A percentile compares a stretch with the other conserved stretches of the same genome.
Evolutionary conservation across 2,113 vertebrate genomes (phyloP).

Genomic region (Thermophis baileyi): DNA sequence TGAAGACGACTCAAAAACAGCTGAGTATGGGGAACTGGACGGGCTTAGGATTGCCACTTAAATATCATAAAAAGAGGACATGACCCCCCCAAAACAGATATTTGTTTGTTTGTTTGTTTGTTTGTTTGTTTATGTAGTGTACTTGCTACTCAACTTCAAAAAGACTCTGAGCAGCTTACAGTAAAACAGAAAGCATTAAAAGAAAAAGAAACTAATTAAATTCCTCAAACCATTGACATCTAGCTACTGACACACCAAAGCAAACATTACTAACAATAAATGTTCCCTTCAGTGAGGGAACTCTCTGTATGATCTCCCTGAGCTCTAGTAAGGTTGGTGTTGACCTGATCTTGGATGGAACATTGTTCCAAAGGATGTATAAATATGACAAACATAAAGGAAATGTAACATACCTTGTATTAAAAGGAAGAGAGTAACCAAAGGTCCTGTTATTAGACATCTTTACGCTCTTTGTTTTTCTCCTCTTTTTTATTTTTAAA

Average conservation of each 20-base stretch:
- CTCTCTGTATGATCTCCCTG: not conserved
- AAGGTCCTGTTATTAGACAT: not conserved
- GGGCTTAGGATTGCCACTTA: not conserved
- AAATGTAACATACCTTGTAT: not conserved
- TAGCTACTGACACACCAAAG: not conserved
- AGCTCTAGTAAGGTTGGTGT: not conserved
- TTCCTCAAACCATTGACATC: not conserved
- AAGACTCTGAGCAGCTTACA: not conserved
- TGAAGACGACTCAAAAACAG: conserved; percentile 76
- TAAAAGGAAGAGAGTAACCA: not conserved
- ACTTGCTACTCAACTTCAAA: not conserved
- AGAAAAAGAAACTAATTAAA: not conserved
- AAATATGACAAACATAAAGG: not conserved
- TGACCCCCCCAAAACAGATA: not conserved
- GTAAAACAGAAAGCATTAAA: not conserved
- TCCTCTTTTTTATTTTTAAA: not conserved
- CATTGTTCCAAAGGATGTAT: not conserved
- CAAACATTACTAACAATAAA: not conserved
- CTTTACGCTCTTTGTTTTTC: not conserved
- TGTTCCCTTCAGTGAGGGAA: not conserved
- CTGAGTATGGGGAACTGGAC: conserved; percentile 56
- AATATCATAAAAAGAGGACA: not conserved
- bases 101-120: fast-evolving
- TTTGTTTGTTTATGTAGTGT: not conserved
- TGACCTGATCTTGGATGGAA: not conserved